These are phyloP conservation scores for Chionodraco myersi DNA, from an alignment of 2,113 vertebrate species.

Conservation along the genomic window DNA sequence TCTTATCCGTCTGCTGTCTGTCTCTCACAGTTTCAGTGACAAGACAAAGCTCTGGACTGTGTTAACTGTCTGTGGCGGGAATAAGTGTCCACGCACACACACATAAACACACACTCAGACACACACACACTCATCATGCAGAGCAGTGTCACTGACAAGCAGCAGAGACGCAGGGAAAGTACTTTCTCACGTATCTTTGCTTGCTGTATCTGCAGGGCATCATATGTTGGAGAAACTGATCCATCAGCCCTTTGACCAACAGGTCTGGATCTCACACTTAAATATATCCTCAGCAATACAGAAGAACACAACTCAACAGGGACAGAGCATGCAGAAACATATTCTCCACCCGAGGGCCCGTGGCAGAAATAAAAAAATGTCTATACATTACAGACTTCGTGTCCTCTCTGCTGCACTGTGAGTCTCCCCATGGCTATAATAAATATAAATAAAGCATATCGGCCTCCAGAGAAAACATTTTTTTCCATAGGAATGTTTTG, in stretches of 20 bases:
- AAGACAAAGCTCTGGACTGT: slow-evolving; percentile 51
- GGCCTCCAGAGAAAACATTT: not conserved
- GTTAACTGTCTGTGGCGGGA: slow-evolving; percentile 40
- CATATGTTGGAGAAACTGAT: too few species aligned
- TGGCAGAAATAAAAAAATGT: not conserved
- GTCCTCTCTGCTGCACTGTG: not conserved
- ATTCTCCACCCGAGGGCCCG: not conserved
- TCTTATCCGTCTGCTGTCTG: slow-evolving; percentile 53
- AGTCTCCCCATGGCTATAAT: not conserved
- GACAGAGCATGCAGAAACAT: too few species aligned
- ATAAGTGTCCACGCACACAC: not conserved
- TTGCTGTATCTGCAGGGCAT: too few species aligned
- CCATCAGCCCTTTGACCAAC: too few species aligned
- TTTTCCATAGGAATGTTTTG: not conserved
- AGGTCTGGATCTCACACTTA: not conserved
- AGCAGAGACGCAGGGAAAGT: slow-evolving; percentile 8
- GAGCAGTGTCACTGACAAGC: slow-evolving; percentile 16
- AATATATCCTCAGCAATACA: not conserved
- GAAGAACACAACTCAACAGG: not conserved
- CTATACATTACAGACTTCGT: not conserved
- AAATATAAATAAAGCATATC: not conserved
- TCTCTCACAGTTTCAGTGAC: slow-evolving; percentile 33
- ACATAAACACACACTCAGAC: not conserved
- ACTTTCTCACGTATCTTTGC: not conserved
- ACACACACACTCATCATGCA: not conserved